Base-by-base conservation (phyloP, 2,797 vertebrate genomes). In the Oreortyx pictus region DNA sequence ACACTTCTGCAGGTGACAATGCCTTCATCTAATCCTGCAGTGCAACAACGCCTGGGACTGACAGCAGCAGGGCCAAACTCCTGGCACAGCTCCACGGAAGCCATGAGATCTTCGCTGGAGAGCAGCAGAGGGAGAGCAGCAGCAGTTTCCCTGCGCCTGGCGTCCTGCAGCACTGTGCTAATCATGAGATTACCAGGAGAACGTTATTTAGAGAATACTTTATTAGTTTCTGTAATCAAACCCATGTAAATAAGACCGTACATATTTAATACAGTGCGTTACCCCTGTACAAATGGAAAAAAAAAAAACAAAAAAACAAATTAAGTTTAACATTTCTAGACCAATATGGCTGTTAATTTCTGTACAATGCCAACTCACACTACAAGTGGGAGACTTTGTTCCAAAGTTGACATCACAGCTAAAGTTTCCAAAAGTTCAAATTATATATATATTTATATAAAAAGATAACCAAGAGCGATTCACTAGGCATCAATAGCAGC, bases 221-320 rank as follows among this genome's bases (percentile, higher is more conserved):
- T 99, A 99, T 99, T 99, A 99, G 99, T 99, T 99, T 99, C 98
- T 99, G 99, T 99, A 99, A 99, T 99, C 99, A 99, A 99, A 99
- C 99, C 98, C 98, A 99, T 98, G 99, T 99, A 99, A 99, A 99
- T 99, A 99, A 99, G 99, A 99, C 98, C 98, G 97, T 99, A 99
- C 99, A 99, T 99, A 99, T 99, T 99, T 99, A 99, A 99, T 99
- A 99, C 98, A 99, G 98, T 98, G 98, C 97, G 98, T 99, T 98
- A 99, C 98, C 98, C 99, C 98, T 99, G 99, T 99, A 99, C 99
- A 99, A 99, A 98, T 98, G 99, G 98, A 98, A 99, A 98, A 98
- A 98, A 98, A 97, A 37, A 37, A 37, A 7, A 37, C 9, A 37
- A 37, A 7, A 37, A 41, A 41, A 41, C 39, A 41, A 41, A 97